Evolutionary conservation across 2,113 vertebrate species (phyloP), one percentile per base, ranked within the genome.

Genomic region (Urocolius indicus): DNA sequence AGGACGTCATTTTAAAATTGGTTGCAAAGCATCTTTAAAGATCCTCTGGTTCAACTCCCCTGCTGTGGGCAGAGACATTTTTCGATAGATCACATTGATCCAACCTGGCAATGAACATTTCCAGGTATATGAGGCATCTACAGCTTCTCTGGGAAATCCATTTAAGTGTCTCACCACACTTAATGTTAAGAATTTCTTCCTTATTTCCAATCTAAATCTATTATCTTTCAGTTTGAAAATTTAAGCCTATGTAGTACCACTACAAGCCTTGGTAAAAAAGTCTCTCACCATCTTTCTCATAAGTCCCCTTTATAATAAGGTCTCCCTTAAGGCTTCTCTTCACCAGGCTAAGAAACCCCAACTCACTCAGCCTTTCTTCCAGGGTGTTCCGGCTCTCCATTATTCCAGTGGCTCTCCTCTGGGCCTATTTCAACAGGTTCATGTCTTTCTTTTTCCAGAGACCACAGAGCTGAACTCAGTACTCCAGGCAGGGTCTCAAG

Each of bases 1-100:
- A 93, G 85, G 29, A 90, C 79, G 23, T 5, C 8, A 77, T 92
- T 86, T 94, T 74, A 69, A 87, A 86, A 41, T 41, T 41, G 7
- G 10, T 29, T 88, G 15, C 49, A 69, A 57, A 4, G 13, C 6
- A 13, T 4, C 12, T 77, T 32, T 65, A 61, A 61, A 59, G 5
- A 27, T 43, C 7, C 12, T 6, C 9, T 48, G 49, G 21, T n/a
- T 13, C 14, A 54, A 90, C 6, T 2, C 1, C 24, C 5, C 9
- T 48, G 15, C 8, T 30, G 13, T 2, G 6, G 46, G 27, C 29
- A 84, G 16, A 23, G 30, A 59, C 12, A 43, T 36, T 1, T 4
- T 87, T 77, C 23, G 69, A 13, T 4, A 63, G 14, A 63, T 36
- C 20, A 32, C 21, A 13, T 6, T 81, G 16, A 29, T 87, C 13